phyloP scores from a whole-genome alignment of 2,888 invertebrate genomes.

The Megaustenia siamemsis region DNA sequence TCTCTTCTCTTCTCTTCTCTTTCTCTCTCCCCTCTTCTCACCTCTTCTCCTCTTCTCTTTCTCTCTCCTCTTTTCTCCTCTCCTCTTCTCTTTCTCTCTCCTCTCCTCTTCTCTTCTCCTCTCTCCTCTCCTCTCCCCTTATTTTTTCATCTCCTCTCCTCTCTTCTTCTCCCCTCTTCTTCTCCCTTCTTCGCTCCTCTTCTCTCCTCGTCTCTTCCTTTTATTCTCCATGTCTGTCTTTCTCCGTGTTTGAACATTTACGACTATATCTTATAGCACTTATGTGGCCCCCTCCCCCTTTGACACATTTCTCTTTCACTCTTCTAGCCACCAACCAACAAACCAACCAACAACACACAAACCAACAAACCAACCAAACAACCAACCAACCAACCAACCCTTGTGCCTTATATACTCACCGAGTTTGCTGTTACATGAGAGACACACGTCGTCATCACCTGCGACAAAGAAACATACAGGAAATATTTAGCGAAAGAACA shows the following conservation, averaged over 20 bases:
- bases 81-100: not conserved
- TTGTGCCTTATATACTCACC: constrained; percentile 4
- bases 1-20: not conserved
- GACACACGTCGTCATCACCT: constrained; percentile 22
- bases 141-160: not conserved
- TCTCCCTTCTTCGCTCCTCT: not conserved
- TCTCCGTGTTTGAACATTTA: not conserved
- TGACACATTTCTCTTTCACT: no score
- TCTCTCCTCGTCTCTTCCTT: not conserved
- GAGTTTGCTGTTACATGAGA: not conserved
- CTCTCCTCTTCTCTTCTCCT: not conserved
- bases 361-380: no score
- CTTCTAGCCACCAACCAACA: no score
- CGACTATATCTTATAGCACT: not conserved
- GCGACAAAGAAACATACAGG: not conserved
- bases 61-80: not conserved
- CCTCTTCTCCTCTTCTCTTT: not conserved
- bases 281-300: no score
- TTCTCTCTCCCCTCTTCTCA: not conserved
- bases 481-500: no score
- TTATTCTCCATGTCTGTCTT: not conserved
- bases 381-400: no score
- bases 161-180: not conserved
- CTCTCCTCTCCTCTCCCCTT: not conserved
- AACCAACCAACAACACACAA: no score